Evolutionary conservation across 2,113 vertebrate genomes (phyloP).

Genomic region (Archocentrus centrarchus): DNA sequence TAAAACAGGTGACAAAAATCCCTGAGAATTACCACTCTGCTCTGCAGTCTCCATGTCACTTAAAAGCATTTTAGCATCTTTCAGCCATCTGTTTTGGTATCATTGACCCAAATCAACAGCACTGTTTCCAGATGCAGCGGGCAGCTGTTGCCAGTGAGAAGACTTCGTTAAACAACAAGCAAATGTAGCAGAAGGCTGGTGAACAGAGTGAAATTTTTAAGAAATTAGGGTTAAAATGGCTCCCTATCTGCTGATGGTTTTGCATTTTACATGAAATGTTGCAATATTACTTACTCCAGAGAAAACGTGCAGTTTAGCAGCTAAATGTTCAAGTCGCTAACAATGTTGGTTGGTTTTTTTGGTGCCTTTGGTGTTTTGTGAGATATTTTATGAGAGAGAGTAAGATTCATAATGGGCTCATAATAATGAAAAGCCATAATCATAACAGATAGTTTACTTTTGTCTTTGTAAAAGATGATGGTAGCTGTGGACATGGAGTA

Average conservation of each 20-base stretch:
- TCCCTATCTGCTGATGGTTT: too few species aligned
- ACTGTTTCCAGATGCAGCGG: neutral
- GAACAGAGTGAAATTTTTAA: neutral
- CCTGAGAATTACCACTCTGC: neutral
- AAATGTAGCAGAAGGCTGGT: neutral
- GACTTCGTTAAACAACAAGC: neutral
- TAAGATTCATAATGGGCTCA: neutral
- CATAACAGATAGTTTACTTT: neutral
- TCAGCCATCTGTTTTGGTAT: neutral
- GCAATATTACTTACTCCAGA: rapidly evolving
- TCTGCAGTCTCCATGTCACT: neutral
- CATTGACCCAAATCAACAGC: neutral
- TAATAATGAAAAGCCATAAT: neutral
- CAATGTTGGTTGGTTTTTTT: neutral
- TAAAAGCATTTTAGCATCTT: neutral
- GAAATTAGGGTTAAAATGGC: too few species aligned
- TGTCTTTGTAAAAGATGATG: neutral
- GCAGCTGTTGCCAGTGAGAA: neutral
- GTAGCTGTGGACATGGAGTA: conserved; percentile 17
- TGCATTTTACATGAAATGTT: too few species aligned
- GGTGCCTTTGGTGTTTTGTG: neutral
- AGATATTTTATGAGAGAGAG: too few species aligned
- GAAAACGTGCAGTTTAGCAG: neutral
- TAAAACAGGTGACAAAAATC: neutral
- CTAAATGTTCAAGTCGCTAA: neutral